Percentiles rank a stretch among this genome's conserved stretches.
Evolutionary conservation across 2,888 invertebrate species (phyloP).

Genomic region (Thelaira solivaga): DNA sequence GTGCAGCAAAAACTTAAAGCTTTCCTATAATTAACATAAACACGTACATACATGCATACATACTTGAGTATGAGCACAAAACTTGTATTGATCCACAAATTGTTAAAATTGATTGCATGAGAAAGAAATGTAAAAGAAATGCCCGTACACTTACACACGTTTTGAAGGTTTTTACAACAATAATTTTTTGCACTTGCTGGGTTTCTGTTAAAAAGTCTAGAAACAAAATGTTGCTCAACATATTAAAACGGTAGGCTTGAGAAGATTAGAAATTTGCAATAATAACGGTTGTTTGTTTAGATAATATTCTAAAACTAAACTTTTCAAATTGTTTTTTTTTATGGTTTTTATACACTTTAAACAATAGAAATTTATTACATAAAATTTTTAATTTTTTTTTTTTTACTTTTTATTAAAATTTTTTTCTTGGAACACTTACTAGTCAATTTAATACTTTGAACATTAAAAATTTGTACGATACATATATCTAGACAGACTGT

Average conservation of each 20-base stretch:
- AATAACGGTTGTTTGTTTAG: background rate
- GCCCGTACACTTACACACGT: no score
- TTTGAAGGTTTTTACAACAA: background rate
- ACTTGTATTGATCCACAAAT: background rate
- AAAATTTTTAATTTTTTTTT: constrained; percentile 15
- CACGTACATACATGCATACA: background rate
- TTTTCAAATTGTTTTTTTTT: constrained; percentile 1
- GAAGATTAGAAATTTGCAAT: no score
- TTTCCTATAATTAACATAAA: background rate
- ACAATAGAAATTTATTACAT: constrained; percentile 30
- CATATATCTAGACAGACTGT: background rate
- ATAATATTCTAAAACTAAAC: constrained; percentile 3
- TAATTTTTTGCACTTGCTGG: constrained; percentile 23
- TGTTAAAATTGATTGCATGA: background rate
- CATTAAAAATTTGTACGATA: constrained; percentile 31
- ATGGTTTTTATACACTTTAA: constrained; percentile 13
- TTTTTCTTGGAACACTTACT: constrained; percentile 28
- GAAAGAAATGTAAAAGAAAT: no score
- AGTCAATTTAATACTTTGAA: constrained; percentile 56
- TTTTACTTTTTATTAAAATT: background rate
- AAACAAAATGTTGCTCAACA: constrained; percentile 45
- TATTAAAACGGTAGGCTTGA: background rate
- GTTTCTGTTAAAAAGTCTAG: constrained; percentile 13
- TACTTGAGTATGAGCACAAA: background rate
- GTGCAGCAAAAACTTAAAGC: background rate